A percentile compares a stretch with the other conserved stretches of the same genome.
These are phyloP conservation scores for Aldabrachelys gigantea DNA, from an alignment of 2,113 vertebrate species.

Conservation along the genomic window DNA sequence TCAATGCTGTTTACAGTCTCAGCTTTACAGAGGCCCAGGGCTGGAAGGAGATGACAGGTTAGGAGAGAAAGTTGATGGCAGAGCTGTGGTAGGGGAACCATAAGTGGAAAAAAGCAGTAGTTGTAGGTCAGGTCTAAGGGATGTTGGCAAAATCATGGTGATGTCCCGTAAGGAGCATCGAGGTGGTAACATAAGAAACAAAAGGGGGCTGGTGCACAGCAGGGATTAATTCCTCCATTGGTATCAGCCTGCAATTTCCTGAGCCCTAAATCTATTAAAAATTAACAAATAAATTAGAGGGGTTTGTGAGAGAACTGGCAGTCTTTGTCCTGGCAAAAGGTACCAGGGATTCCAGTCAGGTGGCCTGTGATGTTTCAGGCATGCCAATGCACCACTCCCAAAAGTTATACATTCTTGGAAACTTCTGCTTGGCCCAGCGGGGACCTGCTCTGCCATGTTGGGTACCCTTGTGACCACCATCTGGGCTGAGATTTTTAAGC, in stretches of 20 bases:
- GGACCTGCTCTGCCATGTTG: background rate
- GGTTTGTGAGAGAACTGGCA: background rate
- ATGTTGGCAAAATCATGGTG: rapidly evolving
- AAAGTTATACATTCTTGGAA: background rate
- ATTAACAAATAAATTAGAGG: background rate
- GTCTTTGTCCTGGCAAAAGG: background rate
- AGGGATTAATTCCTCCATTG: background rate
- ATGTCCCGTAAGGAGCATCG: background rate
- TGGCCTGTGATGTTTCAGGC: background rate
- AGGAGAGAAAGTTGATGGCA: rapidly evolving
- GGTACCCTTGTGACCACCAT: background rate
- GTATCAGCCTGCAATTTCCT: background rate
- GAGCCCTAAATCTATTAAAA: rapidly evolving
- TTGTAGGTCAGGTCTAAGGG: background rate
- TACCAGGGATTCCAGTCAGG: background rate
- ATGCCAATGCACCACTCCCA: background rate
- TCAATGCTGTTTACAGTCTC: background rate
- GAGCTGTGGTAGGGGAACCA: background rate
- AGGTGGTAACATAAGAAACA: background rate
- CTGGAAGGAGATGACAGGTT: background rate
- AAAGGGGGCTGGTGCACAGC: background rate
- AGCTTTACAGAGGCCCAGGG: background rate
- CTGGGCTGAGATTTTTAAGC: conserved; percentile 51
- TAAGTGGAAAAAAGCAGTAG: background rate
- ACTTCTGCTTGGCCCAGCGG: background rate